phyloP scores from a whole-genome alignment of 2,113 vertebrate species.

The Cyprinodon tularosa region DNA sequence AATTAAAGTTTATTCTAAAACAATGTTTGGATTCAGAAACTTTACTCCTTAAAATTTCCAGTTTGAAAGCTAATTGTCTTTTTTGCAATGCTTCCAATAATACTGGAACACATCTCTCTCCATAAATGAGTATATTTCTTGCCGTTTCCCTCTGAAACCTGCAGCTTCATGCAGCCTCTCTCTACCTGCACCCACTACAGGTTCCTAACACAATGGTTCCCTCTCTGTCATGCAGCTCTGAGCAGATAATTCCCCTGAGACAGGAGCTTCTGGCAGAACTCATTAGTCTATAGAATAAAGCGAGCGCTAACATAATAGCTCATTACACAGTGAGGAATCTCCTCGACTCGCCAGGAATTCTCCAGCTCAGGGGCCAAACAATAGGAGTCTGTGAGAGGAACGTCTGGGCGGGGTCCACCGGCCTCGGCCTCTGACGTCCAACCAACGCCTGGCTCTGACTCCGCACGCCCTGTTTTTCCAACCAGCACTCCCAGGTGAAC shows the following conservation, averaged over 20 bases:
- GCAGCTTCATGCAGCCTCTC: too few species aligned
- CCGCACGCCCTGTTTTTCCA: constrained; percentile 64
- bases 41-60: too few species aligned
- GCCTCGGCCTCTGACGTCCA: constrained; percentile 60
- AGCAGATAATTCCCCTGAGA: constrained; percentile 64
- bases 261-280: constrained; percentile 56
- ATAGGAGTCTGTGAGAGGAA: constrained; percentile 56
- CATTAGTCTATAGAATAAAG: constrained; percentile 73
- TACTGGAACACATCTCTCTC: too few species aligned
- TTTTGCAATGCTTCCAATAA: too few species aligned
- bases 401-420: constrained; percentile 53
- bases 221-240: constrained; percentile 39
- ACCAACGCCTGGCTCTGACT: constrained; percentile 45
- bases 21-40: too few species aligned
- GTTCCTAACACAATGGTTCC: constrained; percentile 59
- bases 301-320: constrained; percentile 69
- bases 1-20: too few species aligned
- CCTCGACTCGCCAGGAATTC: constrained; percentile 71
- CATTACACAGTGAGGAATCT: constrained; percentile 75
- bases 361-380: constrained; percentile 63
- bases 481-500: constrained; percentile 26
- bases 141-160: too few species aligned
- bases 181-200: too few species aligned
- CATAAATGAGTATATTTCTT: too few species aligned
- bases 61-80: too few species aligned